A percentile compares a stretch with the other conserved stretches of the same genome.
Evolutionary conservation across 2,113 vertebrate species (phyloP).

Genomic region (Lathamus discolor): DNA sequence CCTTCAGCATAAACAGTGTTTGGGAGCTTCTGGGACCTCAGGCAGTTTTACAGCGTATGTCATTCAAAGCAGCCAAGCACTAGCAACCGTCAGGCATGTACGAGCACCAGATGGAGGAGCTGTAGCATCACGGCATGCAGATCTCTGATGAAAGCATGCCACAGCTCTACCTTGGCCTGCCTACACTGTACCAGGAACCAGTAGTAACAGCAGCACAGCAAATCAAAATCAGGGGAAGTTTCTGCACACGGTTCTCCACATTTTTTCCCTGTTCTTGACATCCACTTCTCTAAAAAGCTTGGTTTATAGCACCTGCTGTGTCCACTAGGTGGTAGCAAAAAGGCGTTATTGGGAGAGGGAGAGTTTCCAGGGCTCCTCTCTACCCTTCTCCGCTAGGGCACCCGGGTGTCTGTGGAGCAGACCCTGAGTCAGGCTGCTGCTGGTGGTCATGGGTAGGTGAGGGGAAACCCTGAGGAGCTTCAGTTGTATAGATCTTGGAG

Average conservation of each 20-base stretch:
- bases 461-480: background rate
- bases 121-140: no score
- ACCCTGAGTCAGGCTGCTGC: background rate
- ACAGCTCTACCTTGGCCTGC: background rate
- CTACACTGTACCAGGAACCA: background rate
- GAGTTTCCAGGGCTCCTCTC: background rate
- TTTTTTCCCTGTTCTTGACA: background rate
- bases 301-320: no score
- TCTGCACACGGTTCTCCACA: rapidly evolving
- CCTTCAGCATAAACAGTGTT: background rate
- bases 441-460: background rate
- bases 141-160: background rate
- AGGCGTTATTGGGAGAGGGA: background rate
- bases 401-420: background rate
- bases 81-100: background rate
- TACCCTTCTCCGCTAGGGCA: no score
- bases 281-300: rapidly evolving
- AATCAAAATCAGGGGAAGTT: background rate
- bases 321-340: slow-evolving; percentile 55
- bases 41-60: background rate
- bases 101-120: background rate
- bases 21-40: background rate
- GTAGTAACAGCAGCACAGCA: background rate
- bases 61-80: background rate
- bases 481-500: no score